Evolutionary conservation across 2,888 invertebrate species (phyloP).

Genomic region (Rhopalosiphum nymphaeae): DNA sequence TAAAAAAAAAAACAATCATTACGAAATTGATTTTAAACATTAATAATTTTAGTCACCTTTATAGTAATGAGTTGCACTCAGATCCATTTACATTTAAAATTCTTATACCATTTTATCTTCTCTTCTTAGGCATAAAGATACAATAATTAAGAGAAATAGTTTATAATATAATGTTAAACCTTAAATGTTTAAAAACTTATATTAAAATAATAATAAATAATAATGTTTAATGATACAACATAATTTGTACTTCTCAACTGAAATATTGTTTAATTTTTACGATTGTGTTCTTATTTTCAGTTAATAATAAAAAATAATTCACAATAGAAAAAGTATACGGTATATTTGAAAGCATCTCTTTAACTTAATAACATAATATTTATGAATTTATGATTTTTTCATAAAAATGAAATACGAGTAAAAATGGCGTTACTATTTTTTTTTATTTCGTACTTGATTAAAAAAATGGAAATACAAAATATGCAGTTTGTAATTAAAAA

Average conservation of each 20-base stretch:
- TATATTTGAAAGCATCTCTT: background rate
- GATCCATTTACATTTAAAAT: background rate
- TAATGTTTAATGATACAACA: background rate
- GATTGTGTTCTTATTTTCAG: background rate
- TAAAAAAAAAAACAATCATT: conserved; percentile 1
- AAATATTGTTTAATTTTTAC: background rate
- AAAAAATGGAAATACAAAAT: background rate
- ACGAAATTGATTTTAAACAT: background rate
- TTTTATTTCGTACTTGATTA: background rate
- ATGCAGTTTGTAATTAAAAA: background rate
- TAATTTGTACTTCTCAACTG: background rate
- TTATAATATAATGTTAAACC: background rate
- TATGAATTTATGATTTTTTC: background rate
- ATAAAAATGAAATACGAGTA: background rate
- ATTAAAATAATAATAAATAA: background rate
- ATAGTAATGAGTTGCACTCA: background rate
- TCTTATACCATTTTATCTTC: background rate
- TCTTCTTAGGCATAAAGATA: background rate
- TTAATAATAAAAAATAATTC: background rate
- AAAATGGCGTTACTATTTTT: background rate
- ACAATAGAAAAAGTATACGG: background rate
- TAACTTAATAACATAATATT: background rate
- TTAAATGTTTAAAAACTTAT: background rate
- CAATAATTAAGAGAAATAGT: background rate
- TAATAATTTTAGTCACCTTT: background rate